Evolutionary conservation across 2,113 vertebrate genomes (phyloP).

Genomic region (Psophia crepitans): DNA sequence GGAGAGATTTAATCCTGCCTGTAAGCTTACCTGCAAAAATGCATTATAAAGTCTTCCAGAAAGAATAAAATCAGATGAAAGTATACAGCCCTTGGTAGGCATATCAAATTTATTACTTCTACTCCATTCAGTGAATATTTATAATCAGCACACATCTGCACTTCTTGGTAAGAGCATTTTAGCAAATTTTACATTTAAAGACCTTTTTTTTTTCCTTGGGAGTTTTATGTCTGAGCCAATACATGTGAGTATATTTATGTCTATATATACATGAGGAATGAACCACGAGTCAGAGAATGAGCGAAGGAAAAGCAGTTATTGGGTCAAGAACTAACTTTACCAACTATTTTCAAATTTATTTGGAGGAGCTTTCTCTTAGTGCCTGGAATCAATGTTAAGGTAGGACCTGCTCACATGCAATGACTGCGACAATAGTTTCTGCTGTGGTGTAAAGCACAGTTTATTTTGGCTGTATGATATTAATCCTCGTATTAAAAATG

Average conservation of each 20-base stretch:
- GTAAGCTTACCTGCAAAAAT: conserved; percentile 8
- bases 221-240: background rate
- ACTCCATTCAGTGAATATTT: conserved; percentile 11
- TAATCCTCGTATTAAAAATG: background rate
- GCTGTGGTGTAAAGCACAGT: background rate
- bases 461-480: background rate
- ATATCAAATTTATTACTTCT: conserved; percentile 42
- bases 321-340: background rate
- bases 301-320: background rate
- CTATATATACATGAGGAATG: background rate
- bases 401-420: background rate
- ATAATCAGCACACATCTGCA: background rate
- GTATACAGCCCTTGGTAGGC: conserved; percentile 32
- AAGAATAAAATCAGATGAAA: conserved; percentile 45
- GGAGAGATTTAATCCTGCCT: background rate
- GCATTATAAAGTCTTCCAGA: conserved; percentile 5
- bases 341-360: background rate
- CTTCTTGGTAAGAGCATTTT: background rate
- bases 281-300: background rate
- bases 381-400: background rate
- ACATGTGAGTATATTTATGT: background rate
- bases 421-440: background rate
- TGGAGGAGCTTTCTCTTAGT: background rate
- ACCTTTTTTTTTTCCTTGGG: background rate
- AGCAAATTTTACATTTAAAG: background rate